phyloP scores from a whole-genome alignment of 2,113 vertebrate genomes.

The Corynorhinus townsendii region DNA sequence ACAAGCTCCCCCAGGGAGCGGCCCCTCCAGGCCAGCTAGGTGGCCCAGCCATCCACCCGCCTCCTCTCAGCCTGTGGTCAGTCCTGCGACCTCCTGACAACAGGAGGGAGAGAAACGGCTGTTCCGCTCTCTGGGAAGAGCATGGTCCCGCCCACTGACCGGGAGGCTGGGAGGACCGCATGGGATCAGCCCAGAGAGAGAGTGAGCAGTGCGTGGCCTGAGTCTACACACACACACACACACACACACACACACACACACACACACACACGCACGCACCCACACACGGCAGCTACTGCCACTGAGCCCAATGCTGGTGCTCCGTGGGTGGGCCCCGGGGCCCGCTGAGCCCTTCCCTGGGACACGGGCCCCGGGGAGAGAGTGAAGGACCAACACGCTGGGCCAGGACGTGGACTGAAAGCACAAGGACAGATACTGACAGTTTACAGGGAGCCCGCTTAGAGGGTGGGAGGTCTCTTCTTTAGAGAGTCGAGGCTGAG shows the following conservation, averaged over 20 bases:
- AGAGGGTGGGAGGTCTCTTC: neutral
- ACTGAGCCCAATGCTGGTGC: neutral
- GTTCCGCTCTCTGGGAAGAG: neutral
- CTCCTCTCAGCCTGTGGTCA: neutral
- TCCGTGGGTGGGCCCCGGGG: accelerated
- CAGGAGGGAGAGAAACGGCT: neutral
- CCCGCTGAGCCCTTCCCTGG: neutral
- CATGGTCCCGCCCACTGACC: neutral
- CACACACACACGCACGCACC: no score
- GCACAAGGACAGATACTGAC: neutral
- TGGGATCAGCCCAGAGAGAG: neutral
- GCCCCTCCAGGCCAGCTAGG: neutral
- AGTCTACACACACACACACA: no score
- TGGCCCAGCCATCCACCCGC: neutral
- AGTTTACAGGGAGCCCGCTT: neutral
- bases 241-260: no score
- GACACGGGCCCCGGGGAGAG: neutral
- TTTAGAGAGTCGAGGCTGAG: neutral
- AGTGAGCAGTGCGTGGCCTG: neutral
- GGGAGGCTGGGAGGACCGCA: neutral
- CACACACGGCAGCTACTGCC: accelerated
- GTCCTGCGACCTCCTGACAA: neutral
- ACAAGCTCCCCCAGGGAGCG: neutral
- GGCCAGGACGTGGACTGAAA: neutral
- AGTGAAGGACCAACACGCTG: neutral